Conservation (phyloP, 2,113 vertebrate genomes). For the Rhinopomastus cyanomelas region DNA sequence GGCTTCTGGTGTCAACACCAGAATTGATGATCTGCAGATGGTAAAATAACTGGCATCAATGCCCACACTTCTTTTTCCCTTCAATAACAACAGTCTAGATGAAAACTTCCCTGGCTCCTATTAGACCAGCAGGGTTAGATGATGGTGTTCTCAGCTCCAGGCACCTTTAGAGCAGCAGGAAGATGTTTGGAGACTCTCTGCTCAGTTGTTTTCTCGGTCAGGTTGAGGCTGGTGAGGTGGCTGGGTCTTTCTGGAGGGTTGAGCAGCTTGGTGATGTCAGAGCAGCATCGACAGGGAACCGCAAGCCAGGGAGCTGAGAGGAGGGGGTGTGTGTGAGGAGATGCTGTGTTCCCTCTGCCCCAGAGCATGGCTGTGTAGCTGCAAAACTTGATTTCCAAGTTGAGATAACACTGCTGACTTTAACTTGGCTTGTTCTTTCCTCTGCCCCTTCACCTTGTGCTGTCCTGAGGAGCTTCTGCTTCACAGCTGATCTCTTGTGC, state of each 20-base stretch:
- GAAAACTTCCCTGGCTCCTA: background rate
- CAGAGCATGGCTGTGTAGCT: background rate
- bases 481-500: background rate
- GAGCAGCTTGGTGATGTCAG: background rate
- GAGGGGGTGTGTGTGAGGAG: background rate
- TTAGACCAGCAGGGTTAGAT: background rate
- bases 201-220: background rate
- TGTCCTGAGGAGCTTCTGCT: constrained; percentile 14
- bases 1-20: constrained; percentile 93
- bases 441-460: background rate
- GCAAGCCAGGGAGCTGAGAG: background rate
- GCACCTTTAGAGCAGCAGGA: background rate
- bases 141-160: background rate
- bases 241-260: background rate
- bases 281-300: background rate
- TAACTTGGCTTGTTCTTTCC: background rate
- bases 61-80: background rate
- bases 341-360: rapidly evolving
- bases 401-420: background rate
- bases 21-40: constrained; percentile 99
- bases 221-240: background rate
- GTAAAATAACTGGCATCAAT: constrained; percentile 69
- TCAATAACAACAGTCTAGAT: background rate
- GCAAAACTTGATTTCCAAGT: background rate
- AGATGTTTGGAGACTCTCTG: background rate